Conservation (phyloP, 2,113 vertebrate genomes). For the Aleadryas rufinucha region DNA sequence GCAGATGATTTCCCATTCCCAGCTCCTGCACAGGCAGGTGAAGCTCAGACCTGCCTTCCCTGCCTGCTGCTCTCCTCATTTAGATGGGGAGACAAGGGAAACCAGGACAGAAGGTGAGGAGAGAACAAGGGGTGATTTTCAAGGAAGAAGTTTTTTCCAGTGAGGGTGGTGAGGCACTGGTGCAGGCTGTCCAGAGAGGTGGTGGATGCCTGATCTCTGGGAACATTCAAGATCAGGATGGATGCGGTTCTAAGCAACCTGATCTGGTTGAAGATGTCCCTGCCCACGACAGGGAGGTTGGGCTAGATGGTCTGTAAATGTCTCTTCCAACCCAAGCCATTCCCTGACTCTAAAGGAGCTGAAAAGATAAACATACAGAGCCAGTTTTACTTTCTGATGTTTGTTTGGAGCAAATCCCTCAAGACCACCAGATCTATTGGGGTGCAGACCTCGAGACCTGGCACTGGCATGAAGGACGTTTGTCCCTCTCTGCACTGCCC, state of each 20-base stretch:
- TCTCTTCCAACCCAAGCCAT: background rate
- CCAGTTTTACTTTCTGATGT: background rate
- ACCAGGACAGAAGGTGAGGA: background rate
- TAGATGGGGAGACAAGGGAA: background rate
- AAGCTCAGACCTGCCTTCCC: background rate
- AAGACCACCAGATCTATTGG: background rate
- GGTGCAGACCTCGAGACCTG: background rate
- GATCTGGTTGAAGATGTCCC: background rate
- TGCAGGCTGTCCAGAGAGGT: background rate
- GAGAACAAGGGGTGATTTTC: background rate
- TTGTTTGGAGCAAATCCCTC: background rate
- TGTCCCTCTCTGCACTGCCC: background rate
- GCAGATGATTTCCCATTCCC: background rate
- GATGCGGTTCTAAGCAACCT: background rate
- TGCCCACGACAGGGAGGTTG: background rate
- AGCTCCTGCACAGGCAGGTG: background rate
- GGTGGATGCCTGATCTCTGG: background rate
- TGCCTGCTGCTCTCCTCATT: background rate
- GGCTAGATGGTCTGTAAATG: background rate
- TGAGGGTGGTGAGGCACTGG: background rate
- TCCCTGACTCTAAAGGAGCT: background rate
- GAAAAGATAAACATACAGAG: background rate
- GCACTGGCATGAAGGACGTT: background rate
- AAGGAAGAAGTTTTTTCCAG: background rate
- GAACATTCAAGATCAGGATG: background rate